Evolutionary conservation across 2,797 vertebrate genomes (phyloP), one percentile per base, ranked within the genome.

Genomic region (Pseudochirops corinnae): DNA sequence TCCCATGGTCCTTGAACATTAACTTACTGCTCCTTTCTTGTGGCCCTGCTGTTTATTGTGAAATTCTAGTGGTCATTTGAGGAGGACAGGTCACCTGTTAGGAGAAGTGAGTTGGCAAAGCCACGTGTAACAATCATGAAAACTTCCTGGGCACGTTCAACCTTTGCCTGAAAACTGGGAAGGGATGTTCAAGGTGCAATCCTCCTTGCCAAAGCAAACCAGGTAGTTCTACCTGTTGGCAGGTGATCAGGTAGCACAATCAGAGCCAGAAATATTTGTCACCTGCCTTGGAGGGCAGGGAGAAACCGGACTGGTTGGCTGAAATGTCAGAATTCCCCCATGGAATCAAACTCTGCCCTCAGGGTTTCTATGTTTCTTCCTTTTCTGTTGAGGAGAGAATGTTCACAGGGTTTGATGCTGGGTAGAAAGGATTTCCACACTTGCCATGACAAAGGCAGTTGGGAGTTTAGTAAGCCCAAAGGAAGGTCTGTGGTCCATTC

Each of bases 101-200:
- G 52, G 57, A 16, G 21, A 53, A 56, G 60, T 90, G 74, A 92
- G 90, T 91, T 93, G 53, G 96, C 90, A 46, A 87, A 87, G 21
- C 39, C 74, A 46, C 74, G 3, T 82, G 67, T 87, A 87, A 87
- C 74, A 26, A 50, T 50, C 9, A 87, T 87, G 21, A 87, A 50
- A 87, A 7, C 92, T 92, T 91, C 91, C 94, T 87, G 60, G 93
- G 90, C 93, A 93, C 3, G 9, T 5, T 56, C 92, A 90, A 92
- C 93, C 50, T 11, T 1, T 74, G 67, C 46, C 56, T 28, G 12
- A 39, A 53, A 11, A 56, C 91, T 92, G 31, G 33, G 12, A 26
- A 55, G 57, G 93, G 57, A 94, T 50, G 94, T 58, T n/a, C 52
- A 55, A n/a, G 93, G 92, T 46, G 53, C 33, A 26, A 57, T 57